phyloP scores from a whole-genome alignment of 2,888 invertebrate species.

The Orthosia gothica region DNA sequence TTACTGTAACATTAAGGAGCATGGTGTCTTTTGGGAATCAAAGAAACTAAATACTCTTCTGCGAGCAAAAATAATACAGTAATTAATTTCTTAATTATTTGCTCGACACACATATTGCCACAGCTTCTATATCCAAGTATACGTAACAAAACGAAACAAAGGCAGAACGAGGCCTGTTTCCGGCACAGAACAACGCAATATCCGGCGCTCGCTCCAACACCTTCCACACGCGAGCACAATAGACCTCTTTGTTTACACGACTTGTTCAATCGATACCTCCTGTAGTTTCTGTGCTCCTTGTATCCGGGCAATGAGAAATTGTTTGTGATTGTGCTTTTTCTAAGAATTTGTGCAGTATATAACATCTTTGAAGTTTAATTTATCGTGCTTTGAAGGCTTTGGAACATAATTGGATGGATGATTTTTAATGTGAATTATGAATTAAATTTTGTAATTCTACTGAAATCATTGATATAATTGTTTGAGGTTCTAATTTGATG shows the following conservation, averaged over 20 bases:
- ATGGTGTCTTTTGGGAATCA: too few species aligned
- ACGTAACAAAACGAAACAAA: constrained; percentile 34
- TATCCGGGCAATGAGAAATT: neutral
- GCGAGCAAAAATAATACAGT: neutral
- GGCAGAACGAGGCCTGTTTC: constrained; percentile 58
- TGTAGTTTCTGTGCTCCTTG: neutral
- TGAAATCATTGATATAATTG: too few species aligned
- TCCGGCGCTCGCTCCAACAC: constrained; percentile 68
- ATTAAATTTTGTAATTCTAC: too few species aligned
- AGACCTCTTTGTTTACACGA: constrained; percentile 46
- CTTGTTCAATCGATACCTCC: constrained; percentile 48
- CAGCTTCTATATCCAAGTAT: neutral
- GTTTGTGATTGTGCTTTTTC: constrained; percentile 12
- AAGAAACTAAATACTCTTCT: too few species aligned
- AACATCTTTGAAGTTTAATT: too few species aligned
- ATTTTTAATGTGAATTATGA: too few species aligned
- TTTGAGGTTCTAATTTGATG: too few species aligned
- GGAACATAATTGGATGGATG: too few species aligned
- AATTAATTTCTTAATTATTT: neutral
- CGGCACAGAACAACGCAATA: constrained; percentile 73
- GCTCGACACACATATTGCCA: neutral
- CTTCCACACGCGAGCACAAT: constrained; percentile 31
- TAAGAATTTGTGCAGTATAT: neutral
- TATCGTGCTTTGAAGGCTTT: too few species aligned
- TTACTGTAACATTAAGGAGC: too few species aligned